A percentile compares a stretch with the other conserved stretches of the same genome.
These are phyloP conservation scores for Meiosimyza decipiens DNA, from an alignment of 2,888 invertebrate genomes.

Conservation along the genomic window DNA sequence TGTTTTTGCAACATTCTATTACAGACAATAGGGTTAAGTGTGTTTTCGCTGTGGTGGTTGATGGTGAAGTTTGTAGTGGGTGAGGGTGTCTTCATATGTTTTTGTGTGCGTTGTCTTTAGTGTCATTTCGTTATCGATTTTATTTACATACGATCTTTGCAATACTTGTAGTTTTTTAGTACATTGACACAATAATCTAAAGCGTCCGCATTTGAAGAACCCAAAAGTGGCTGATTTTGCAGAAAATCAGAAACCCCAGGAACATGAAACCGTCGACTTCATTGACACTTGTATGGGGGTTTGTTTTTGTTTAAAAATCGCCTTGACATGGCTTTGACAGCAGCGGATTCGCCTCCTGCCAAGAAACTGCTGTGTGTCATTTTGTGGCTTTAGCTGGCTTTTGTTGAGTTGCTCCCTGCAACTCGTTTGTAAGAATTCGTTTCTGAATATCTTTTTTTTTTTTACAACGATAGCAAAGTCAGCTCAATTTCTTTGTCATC, in stretches of 20 bases:
- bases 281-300: background rate
- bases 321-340: constrained; percentile 9
- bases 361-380: constrained; percentile 42
- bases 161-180: constrained; percentile 27
- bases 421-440: constrained; percentile 4
- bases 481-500: constrained; percentile 5
- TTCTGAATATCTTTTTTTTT: background rate
- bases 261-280: constrained; percentile 1
- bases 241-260: constrained; percentile 23
- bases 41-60: background rate
- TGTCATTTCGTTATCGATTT: constrained; percentile 37
- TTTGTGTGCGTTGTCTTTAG: constrained; percentile 27
- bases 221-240: constrained; percentile 36
- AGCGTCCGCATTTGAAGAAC: background rate
- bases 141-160: constrained; percentile 30
- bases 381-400: constrained; percentile 13
- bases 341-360: background rate
- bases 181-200: constrained; percentile 7
- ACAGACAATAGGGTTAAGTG: constrained; percentile 35
- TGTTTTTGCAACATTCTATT: constrained; percentile 16
- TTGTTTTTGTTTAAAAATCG: constrained; percentile 1
- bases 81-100: background rate
- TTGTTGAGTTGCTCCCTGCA: constrained; percentile 10
- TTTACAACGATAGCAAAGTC: background rate
- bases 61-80: constrained; percentile 57